A percentile compares a stretch with the other conserved stretches of the same genome.
phyloP scores from a whole-genome alignment of 2,113 vertebrate species.

The Tilapia sparmanii region DNA sequence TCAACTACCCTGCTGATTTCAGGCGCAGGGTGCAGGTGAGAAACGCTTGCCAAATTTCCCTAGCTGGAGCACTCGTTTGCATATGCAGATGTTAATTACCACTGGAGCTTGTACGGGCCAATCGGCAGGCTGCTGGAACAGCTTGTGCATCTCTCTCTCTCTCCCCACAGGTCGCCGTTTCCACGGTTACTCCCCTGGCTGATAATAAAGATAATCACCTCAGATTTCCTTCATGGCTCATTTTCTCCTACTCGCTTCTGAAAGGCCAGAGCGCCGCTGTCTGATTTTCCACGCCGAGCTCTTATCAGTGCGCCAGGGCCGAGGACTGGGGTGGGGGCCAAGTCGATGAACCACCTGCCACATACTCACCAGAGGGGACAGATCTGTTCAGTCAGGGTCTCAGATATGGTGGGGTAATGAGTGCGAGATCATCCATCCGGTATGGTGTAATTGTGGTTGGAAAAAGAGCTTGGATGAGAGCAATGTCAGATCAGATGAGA shows the following conservation, averaged over 20 bases:
- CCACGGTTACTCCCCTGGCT: constrained; percentile 59
- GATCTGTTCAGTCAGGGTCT: constrained; percentile 39
- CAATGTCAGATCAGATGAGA: constrained; percentile 43
- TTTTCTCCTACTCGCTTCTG: constrained; percentile 54
- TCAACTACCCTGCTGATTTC: constrained; percentile 11
- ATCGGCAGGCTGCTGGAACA: constrained; percentile 57
- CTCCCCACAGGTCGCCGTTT: constrained; percentile 39
- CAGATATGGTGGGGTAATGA: constrained; percentile 41
- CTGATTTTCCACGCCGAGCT: constrained; percentile 52
- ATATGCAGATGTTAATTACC: constrained; percentile 74
- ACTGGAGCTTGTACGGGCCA: constrained; percentile 57
- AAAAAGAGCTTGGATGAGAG: constrained; percentile 11
- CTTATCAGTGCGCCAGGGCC: constrained; percentile 43
- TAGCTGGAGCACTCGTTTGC: constrained; percentile 52
- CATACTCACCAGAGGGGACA: constrained; percentile 39
- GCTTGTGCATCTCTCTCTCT: constrained; percentile 20
- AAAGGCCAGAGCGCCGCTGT: constrained; percentile 56
- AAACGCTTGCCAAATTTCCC: constrained; percentile 52
- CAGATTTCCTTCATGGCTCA: constrained; percentile 68
- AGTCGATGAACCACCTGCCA: constrained; percentile 56
- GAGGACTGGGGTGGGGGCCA: constrained; percentile 2
- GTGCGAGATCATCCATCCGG: constrained; percentile 41
- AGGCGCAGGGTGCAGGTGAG: constrained; percentile 57
- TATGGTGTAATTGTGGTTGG: constrained; percentile 40
- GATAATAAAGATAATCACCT: constrained; percentile 74